Evolutionary conservation across 2,113 vertebrate genomes (phyloP), one percentile per base, ranked within the genome.

Genomic region (Pseudolaguvia tuberculata): DNA sequence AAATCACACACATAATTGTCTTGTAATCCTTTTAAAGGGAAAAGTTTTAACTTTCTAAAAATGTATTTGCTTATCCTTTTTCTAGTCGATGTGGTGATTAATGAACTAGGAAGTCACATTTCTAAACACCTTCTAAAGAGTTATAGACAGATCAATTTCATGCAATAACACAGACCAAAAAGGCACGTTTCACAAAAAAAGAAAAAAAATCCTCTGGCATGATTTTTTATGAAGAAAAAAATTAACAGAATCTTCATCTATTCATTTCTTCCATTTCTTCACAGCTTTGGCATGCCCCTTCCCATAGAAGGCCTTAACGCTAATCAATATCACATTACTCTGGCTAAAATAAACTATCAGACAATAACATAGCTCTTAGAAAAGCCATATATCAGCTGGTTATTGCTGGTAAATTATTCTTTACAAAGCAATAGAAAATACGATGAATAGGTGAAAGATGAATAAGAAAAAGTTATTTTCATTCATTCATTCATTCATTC

Each of bases 291-390:
- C 47, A 52, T 62, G 58, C 23, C 2, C 20, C 56, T 35, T 67
- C 35, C 52, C 5, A 31, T 23, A 65, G 25, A 57, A 27, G 12
- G 18, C 15, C 35, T 63, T 51, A 70, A 68, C 61, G 67, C 77
- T 85, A 84, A 89, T 89, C 87, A 84, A 86, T 88, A 86, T 78
- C 6, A 29, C 67, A 80, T 77, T 70, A 78, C 20, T 51, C 18
- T 13, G 48, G 15, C 61, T 52, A 45, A 76, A 35, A 50, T 67
- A 67, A 74, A 79, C 47, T 56, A 45, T 69, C 72, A 63, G 29
- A 45, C 62, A 73, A n/a, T 69, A 65, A 62, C 70, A 35, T 63
- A 76, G 42, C 23, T 11, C 23, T 14, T 65, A 8, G 1, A 47
- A 17, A 25, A 23, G 39, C 21, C n/a, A 21, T 45, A 45, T 14